Conservation (phyloP, 1,140 invertebrate genomes). For the Caerostris extrusa region DNA sequence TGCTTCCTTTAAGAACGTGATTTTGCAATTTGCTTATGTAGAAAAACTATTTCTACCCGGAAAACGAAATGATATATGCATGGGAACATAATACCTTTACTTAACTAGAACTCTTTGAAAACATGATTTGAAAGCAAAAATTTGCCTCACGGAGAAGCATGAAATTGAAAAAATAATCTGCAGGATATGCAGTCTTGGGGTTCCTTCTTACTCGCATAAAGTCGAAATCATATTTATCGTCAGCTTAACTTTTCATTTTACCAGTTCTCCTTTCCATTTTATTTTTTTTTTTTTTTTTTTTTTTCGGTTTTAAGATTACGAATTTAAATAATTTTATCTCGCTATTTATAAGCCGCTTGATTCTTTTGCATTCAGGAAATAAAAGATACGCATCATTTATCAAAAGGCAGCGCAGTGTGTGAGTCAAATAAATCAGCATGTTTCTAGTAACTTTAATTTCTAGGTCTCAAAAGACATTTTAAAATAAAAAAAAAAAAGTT, state of each 20-base stretch:
- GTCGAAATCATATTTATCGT: conserved; percentile 45
- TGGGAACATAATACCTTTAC: not conserved
- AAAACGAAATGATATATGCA: not conserved
- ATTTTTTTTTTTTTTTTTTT: no score
- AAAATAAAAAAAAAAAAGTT: not conserved
- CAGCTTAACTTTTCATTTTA: conserved; percentile 41
- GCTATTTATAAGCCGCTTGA: not conserved
- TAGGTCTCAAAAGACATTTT: not conserved
- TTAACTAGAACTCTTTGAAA: not conserved
- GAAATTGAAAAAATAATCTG: conserved; percentile 36
- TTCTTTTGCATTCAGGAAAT: not conserved
- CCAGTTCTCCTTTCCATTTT: conserved; percentile 16
- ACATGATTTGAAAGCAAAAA: not conserved
- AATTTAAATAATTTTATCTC: not conserved
- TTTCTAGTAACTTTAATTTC: not conserved
- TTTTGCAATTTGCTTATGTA: not conserved
- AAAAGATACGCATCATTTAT: conserved; percentile 7
- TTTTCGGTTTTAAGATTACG: not conserved
- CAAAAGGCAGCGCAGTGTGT: not conserved
- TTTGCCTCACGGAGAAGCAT: not conserved
- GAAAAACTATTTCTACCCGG: not conserved
- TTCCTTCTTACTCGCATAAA: not conserved
- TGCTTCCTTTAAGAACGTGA: not conserved
- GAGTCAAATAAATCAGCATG: not conserved
- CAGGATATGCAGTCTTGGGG: not conserved